These are phyloP conservation scores for Hydractinia echinata DNA, from an alignment of 30 jellyfish, hydroid and myxozoan species.

Conservation along the genomic window DNA sequence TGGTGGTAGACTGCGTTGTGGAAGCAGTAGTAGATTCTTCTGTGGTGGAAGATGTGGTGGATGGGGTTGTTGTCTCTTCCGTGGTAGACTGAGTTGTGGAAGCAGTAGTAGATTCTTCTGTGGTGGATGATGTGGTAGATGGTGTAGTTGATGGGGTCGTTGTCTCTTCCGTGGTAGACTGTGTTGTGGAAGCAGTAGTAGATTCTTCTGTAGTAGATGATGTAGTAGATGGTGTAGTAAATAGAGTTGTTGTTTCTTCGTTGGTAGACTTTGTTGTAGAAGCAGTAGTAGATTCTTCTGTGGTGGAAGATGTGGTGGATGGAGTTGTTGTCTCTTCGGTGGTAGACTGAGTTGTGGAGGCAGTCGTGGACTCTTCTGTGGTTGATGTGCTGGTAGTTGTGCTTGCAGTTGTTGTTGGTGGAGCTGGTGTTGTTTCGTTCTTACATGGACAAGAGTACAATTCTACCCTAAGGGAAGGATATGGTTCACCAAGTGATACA, in stretches of 20 bases:
- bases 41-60: neutral
- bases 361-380: neutral
- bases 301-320: neutral
- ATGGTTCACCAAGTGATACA: slow-evolving; percentile 37
- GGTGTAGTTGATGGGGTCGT: neutral
- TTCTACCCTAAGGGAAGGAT: slow-evolving; percentile 26
- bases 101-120: slow-evolving; percentile 5
- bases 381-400: neutral
- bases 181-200: slow-evolving; percentile 1
- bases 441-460: slow-evolving; percentile 22
- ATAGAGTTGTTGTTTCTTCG: neutral
- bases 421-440: slow-evolving; percentile 10
- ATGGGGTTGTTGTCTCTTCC: slow-evolving; percentile 8
- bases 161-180: neutral
- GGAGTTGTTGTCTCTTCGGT: slow-evolving; percentile 20
- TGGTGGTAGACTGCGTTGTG: slow-evolving; percentile 3
- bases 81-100: slow-evolving; percentile 9
- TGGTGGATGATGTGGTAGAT: slow-evolving; percentile 5
- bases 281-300: neutral
- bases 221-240: slow-evolving; percentile 1
- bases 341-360: neutral
- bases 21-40: slow-evolving; percentile 18
- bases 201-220: neutral
- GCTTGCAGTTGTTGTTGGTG: slow-evolving; percentile 17
- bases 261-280: neutral